Evolutionary conservation across 2,888 invertebrate genomes (phyloP), one percentile per base, ranked within the genome.

Genomic region (Mimas tiliae): DNA sequence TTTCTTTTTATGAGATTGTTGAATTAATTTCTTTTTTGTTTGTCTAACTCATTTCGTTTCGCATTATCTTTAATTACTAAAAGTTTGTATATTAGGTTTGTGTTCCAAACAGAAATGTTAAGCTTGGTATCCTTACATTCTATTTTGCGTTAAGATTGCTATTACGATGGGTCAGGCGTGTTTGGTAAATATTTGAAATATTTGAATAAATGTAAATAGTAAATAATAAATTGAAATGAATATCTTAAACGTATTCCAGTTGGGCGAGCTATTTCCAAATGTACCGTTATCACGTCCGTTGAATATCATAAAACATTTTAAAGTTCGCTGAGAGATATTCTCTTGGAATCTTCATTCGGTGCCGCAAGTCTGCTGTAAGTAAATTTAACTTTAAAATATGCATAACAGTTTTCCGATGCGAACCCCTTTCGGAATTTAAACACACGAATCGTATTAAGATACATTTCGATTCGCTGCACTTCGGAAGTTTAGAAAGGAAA

Each of bases 351-450:
- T 84, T 87, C 87, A 86, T 88, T 88, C 89, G 74, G 71, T 70
- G 72, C 74, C 80, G 81, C 78, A 78, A 81, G 78, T 84, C 76
- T 79, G 77, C 74, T 83, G 84, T 87, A 90, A 91, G 91, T 91
- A 93, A 91, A 93, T 93, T 92, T 90, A 86, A 91, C 89, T 92
- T 93, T 93, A 92, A 93, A 92, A 93, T 93, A 93, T 93, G 93
- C 92, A 91, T 92, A 92, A 93, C 92, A 92, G 92, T 92, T 93
- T 92, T 91, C 92, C 91, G 81, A 91, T 88, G 91, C 90, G 91
- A 88, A 86, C 90, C 88, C 86, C 87, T 87, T 86, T 87, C 79
- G 77, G 85, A 93, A 93, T 92, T 93, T 91, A 91, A 93, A 93
- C 88, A 90, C 88, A 91, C 86, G 85, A 85, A 74, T 86, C 87